These are phyloP conservation scores for Pammene fasciana DNA, from an alignment of 2,888 invertebrate species.

Conservation along the genomic window DNA sequence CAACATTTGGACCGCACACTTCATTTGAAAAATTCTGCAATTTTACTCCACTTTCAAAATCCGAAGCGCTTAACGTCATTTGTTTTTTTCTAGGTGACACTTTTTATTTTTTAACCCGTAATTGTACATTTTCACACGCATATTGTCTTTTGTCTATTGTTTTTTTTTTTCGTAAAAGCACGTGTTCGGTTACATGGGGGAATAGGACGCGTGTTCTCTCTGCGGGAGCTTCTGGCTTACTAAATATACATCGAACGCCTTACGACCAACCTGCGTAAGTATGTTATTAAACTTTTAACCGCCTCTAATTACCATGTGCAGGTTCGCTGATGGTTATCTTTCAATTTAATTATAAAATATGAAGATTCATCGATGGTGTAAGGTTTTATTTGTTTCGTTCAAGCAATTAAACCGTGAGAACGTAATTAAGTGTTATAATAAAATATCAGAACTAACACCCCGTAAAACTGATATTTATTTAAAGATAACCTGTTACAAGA, in stretches of 20 bases:
- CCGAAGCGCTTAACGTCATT: background rate
- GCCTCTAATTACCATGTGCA: conserved; percentile 34
- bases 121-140: background rate
- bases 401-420: conserved; percentile 25
- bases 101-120: background rate
- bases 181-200: conserved; percentile 36
- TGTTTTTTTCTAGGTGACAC: background rate
- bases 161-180: conserved; percentile 28
- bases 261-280: conserved; percentile 27
- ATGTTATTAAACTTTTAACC: conserved; percentile 41
- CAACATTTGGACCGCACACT: conserved; percentile 19
- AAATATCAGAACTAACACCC: conserved; percentile 3
- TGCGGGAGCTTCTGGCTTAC: conserved; percentile 43
- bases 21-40: conserved; percentile 14
- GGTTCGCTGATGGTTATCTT: conserved; percentile 31
- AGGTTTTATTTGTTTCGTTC: conserved; percentile 26
- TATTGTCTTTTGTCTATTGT: conserved; percentile 1
- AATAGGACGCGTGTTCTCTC: conserved; percentile 41
- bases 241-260: conserved; percentile 53
- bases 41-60: conserved; percentile 20
- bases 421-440: conserved; percentile 2
- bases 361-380: conserved; percentile 14
- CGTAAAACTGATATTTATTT: background rate
- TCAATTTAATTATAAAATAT: conserved; percentile 35
- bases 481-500: background rate